Evolutionary conservation across 2,888 invertebrate genomes (phyloP).

Genomic region (Serripes groenlandicus): DNA sequence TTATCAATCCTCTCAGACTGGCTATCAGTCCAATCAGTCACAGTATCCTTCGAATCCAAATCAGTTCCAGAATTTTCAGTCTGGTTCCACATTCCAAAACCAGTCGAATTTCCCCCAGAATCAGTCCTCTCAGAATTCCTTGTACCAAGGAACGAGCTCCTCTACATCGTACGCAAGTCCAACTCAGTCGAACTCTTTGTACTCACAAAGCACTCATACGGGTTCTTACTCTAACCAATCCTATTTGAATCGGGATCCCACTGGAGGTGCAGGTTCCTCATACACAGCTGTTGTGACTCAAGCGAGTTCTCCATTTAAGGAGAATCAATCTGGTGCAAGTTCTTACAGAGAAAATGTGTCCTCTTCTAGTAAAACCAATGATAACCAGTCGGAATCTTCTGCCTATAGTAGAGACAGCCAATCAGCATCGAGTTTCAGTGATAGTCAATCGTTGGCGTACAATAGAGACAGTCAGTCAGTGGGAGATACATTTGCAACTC

Average conservation of each 20-base stretch:
- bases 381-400: constrained; percentile 66
- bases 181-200: constrained; percentile 71
- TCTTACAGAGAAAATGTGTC: constrained; percentile 62
- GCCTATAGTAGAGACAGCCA: constrained; percentile 69
- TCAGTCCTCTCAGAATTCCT: constrained; percentile 71
- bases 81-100: constrained; percentile 80
- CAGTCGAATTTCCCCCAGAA: constrained; percentile 73
- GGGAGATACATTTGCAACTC: constrained; percentile 68
- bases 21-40: constrained; percentile 46
- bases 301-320: constrained; percentile 64
- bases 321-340: constrained; percentile 65
- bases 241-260: constrained; percentile 60
- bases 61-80: constrained; percentile 76
- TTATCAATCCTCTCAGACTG: constrained; percentile 48
- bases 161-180: constrained; percentile 54
- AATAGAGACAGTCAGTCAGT: constrained; percentile 71
- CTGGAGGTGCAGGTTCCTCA: constrained; percentile 55
- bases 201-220: constrained; percentile 66
- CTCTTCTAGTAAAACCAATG: constrained; percentile 65
- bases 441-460: constrained; percentile 67
- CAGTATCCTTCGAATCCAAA: constrained; percentile 66
- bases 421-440: constrained; percentile 68
- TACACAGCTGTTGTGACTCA: constrained; percentile 60
- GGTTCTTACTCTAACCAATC: constrained; percentile 63
- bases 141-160: constrained; percentile 67